These are phyloP conservation scores for Archegozetes longisetosus DNA, from an alignment of 1,140 invertebrate genomes.

Conservation along the genomic window DNA sequence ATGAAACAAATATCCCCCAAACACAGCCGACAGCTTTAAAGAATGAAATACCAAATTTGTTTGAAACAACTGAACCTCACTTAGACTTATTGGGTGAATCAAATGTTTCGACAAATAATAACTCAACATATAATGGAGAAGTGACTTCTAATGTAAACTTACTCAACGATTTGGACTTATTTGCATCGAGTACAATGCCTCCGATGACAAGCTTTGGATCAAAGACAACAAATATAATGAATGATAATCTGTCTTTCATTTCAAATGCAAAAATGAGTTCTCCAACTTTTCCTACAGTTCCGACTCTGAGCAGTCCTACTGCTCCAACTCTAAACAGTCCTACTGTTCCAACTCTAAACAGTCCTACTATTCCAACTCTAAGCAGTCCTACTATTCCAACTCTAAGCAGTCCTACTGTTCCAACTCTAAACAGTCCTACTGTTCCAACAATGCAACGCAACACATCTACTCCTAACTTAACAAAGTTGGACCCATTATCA, in stretches of 20 bases:
- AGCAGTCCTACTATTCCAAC: background rate
- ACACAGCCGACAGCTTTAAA: background rate
- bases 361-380: conserved; percentile 24
- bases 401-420: background rate
- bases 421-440: conserved; percentile 1
- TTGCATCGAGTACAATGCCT: background rate
- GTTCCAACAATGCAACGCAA: conserved; percentile 34
- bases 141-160: background rate
- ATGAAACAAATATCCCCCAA: background rate
- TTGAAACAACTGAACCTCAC: background rate
- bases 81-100: too few species aligned
- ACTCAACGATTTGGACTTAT: background rate
- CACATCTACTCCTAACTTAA: conserved; percentile 41
- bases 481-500: conserved; percentile 35
- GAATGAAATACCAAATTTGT: background rate
- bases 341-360: conserved; percentile 25
- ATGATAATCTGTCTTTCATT: background rate
- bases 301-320: too few species aligned
- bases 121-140: background rate
- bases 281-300: too few species aligned
- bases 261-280: too few species aligned
- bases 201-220: background rate
- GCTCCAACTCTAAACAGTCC: too few species aligned
- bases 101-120: too few species aligned
- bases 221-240: background rate